Conservation (phyloP, 2,888 invertebrate genomes). For the Caradrina clavipalpis region DNA sequence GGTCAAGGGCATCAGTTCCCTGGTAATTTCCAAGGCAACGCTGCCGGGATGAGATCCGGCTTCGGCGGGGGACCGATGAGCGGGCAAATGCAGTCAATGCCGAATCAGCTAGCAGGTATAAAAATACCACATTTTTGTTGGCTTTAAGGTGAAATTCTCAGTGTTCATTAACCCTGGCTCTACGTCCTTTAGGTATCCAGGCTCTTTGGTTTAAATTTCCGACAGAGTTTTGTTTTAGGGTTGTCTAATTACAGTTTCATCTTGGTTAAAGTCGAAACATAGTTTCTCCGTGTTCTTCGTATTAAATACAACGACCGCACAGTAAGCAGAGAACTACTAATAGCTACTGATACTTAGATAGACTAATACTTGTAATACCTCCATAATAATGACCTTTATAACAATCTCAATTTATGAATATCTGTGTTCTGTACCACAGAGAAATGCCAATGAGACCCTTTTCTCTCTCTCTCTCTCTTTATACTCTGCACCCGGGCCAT, state of each 20-base stretch:
- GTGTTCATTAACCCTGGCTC: neutral
- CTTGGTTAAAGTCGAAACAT: neutral
- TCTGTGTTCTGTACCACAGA: too few species aligned
- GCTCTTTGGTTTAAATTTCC: too few species aligned
- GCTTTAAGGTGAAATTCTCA: neutral
- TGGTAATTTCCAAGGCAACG: conserved; percentile 92
- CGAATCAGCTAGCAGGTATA: conserved; percentile 90
- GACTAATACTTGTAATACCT: too few species aligned
- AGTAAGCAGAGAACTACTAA: too few species aligned
- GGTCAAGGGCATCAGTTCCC: conserved; percentile 94
- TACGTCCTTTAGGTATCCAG: neutral
- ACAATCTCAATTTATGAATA: too few species aligned
- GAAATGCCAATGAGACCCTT: too few species aligned
- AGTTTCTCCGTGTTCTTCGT: neutral
- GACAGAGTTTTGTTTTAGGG: too few species aligned
- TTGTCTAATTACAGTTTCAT: neutral
- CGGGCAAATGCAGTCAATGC: conserved; percentile 91
- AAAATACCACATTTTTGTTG: neutral
- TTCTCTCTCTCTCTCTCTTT: too few species aligned
- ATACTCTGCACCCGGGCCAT: too few species aligned
- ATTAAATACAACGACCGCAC: too few species aligned
- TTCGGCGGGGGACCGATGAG: conserved; percentile 91
- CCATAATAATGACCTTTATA: too few species aligned
- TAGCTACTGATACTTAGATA: too few species aligned
- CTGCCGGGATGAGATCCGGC: conserved; percentile 92